Base-by-base conservation (phyloP, 2,113 vertebrate species). In the Phalacrocorax aristotelis region DNA sequence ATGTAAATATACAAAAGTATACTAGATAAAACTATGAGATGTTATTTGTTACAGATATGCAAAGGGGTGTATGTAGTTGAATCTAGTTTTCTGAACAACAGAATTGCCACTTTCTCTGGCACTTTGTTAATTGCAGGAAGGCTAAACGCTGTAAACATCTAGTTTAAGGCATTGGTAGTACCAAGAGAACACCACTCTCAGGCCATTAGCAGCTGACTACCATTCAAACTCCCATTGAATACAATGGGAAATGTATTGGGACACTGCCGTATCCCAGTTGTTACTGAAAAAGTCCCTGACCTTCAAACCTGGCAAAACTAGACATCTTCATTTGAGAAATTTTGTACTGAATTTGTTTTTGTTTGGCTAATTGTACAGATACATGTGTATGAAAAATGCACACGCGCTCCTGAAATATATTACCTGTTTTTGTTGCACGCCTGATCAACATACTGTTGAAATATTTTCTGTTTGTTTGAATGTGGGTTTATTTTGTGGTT, bases 351-450 rank as follows among this genome's bases (percentile, higher is more conserved):
- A 13, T 11, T 9, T 25, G 17, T 71, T 72, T 76, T 29, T 68
- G 34, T 75, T 46, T 34, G 2, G 4, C 26, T 38, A 44, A 20
- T 19, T 40, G 2, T 8, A 32, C 51, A 26, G 3, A 11, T 81
- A 20, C 1, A 8, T 0, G 2, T 3, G 2, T 54, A 40, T 16
- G 87, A 76, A 64, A 57, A 54, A 36, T 25, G 4, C 4, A 48
- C 2, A 7, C 2, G 3, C 4, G 20, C 1, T 77, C 23, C 29
- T 76, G 29, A 74, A 93, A 84, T 68, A 84, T 68, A 36, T 55
- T 55, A 15, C 4, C 2, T 0, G 0, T 4, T 77, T 81, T 92
- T 70, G 7, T n/a, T 42, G 49, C 3, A 17, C 30, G 17, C 10
- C 8, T 44, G 29, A 57, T 78, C n/a, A 69, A 42, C 10, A 34